A percentile compares a stretch with the other conserved stretches of the same genome.
These are phyloP conservation scores for Aelia acuminata DNA, from an alignment of 2,888 invertebrate genomes.

Conservation along the genomic window DNA sequence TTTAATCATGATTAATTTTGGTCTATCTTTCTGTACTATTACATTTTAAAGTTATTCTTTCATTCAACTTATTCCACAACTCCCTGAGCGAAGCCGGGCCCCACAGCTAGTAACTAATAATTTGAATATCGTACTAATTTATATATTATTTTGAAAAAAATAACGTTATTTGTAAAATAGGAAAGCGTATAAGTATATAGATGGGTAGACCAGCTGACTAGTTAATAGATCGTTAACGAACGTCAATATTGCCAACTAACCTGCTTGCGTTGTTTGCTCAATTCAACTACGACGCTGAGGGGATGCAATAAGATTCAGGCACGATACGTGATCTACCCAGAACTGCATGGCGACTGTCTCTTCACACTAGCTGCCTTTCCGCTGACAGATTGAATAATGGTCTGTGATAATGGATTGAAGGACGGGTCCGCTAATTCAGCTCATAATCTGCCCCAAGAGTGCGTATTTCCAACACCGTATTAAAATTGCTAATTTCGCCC, in stretches of 20 bases:
- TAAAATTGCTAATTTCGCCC: neutral
- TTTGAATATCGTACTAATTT: too few relatives aligned
- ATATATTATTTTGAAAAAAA: too few relatives aligned
- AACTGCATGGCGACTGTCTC: conserved; percentile 24
- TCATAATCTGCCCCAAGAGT: neutral
- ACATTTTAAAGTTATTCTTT: too few relatives aligned
- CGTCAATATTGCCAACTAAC: neutral
- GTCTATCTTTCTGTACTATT: too few relatives aligned
- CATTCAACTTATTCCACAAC: too few relatives aligned
- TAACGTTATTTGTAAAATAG: neutral
- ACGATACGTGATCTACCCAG: neutral
- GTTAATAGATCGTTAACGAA: neutral
- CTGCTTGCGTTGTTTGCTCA: neutral
- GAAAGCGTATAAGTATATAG: neutral
- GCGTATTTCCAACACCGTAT: neutral
- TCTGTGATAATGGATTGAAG: conserved; percentile 22
- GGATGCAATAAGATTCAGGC: neutral
- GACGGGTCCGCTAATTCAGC: neutral
- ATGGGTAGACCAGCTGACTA: too few relatives aligned
- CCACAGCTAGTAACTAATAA: too few relatives aligned
- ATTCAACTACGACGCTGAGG: neutral
- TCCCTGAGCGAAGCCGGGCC: too few relatives aligned
- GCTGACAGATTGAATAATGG: conserved; percentile 50
- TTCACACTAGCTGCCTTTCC: neutral
- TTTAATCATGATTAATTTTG: too few relatives aligned